Evolutionary conservation across 2,888 invertebrate species (phyloP).

Genomic region (Platycheirus albimanus): DNA sequence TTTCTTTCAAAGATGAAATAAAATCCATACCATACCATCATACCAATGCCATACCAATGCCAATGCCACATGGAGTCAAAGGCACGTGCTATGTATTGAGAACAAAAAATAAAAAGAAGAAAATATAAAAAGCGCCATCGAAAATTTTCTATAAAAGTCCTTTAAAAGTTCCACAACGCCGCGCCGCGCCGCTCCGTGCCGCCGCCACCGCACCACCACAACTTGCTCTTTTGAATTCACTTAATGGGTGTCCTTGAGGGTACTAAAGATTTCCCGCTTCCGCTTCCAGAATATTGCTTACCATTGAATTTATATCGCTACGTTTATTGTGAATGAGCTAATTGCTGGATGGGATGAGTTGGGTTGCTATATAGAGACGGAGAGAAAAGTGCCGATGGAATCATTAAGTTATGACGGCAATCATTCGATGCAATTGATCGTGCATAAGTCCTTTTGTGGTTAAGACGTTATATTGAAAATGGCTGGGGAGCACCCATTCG

Average conservation of each 20-base stretch:
- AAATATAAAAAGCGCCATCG: background rate
- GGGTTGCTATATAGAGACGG: too few relatives aligned
- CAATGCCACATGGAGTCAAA: background rate
- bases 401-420: constrained; percentile 57
- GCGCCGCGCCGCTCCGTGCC: too few relatives aligned
- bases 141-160: constrained; percentile 23
- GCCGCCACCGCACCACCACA: too few relatives aligned
- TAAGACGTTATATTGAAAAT: constrained; percentile 17
- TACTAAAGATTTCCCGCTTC: constrained; percentile 31
- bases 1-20: background rate
- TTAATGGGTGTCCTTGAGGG: constrained; percentile 47
- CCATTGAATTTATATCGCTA: constrained; percentile 33
- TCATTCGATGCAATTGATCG: constrained; percentile 69
- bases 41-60: too few relatives aligned
- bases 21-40: constrained; percentile 36
- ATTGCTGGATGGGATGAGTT: constrained; percentile 43
- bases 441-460: constrained; percentile 42
- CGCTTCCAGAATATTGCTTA: constrained; percentile 16
- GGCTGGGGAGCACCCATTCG: background rate
- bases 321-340: constrained; percentile 28
- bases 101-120: constrained; percentile 4
- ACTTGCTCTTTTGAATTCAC: constrained; percentile 22
- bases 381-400: constrained; percentile 50
- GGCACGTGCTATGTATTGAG: constrained; percentile 60
- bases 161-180: constrained; percentile 5